These are phyloP conservation scores for Hypanus sabinus DNA, from an alignment of 2,113 vertebrate genomes.

Conservation along the genomic window DNA sequence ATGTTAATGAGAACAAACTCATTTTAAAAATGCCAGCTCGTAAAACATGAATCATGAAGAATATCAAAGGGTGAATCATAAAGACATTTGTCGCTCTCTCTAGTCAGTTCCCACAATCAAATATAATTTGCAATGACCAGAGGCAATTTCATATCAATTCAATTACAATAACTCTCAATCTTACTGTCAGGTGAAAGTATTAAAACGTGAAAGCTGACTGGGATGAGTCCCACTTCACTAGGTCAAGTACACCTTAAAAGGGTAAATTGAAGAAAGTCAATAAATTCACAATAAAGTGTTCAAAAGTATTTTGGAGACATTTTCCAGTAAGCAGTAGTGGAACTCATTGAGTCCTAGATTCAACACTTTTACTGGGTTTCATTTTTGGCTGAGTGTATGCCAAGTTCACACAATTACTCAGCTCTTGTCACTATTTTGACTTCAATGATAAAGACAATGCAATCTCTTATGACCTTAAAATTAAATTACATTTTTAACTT, in stretches of 20 bases:
- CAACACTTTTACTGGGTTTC: too few species aligned
- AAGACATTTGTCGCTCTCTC: not conserved
- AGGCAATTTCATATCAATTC: not conserved
- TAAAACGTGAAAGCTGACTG: not conserved
- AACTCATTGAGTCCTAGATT: not conserved
- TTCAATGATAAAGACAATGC: too few species aligned
- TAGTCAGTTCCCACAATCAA: not conserved
- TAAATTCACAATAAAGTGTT: not conserved
- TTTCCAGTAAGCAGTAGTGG: not conserved
- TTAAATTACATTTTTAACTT: too few species aligned
- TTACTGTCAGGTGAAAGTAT: too few species aligned
- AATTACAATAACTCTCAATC: too few species aligned
- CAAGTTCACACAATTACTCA: too few species aligned
- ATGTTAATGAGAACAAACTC: not conserved
- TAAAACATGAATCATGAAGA: not conserved
- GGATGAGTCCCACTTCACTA: not conserved
- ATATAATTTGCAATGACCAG: not conserved
- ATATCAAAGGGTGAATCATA: not conserved
- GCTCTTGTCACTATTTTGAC: too few species aligned
- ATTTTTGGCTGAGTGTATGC: too few species aligned
- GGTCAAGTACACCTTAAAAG: not conserved
- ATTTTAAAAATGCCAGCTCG: not conserved
- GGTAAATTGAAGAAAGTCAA: not conserved
- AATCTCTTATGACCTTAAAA: too few species aligned
- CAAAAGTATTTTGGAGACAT: not conserved